Evolutionary conservation across 2,113 vertebrate genomes (phyloP).

Genomic region (Sclerurus mexicanus): DNA sequence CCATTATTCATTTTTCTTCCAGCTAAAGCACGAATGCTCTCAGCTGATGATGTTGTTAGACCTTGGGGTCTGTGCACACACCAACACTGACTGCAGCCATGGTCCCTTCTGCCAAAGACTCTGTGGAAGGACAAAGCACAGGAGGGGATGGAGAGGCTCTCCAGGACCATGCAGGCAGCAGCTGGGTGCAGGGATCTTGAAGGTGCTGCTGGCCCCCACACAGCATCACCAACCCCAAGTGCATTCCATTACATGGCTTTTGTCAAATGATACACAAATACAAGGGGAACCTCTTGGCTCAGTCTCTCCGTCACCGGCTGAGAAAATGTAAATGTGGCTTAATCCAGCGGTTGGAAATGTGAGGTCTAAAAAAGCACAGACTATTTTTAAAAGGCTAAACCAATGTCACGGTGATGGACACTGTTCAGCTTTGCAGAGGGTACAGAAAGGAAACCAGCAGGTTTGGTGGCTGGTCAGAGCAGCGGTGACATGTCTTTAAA

Average conservation of each 20-base stretch:
- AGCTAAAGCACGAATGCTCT: not conserved
- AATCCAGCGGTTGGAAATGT: rapidly evolving
- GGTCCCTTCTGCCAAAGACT: not conserved
- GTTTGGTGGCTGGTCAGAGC: not conserved
- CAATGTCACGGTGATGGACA: rapidly evolving
- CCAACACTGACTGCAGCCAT: not conserved
- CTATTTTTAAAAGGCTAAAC: not conserved
- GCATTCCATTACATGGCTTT: not conserved
- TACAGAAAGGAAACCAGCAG: not conserved
- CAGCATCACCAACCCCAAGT: not conserved
- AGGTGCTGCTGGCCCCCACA: not conserved
- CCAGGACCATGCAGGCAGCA: rapidly evolving
- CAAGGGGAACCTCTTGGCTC: not conserved
- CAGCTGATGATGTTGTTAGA: not conserved
- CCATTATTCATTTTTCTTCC: not conserved
- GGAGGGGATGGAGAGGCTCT: not conserved
- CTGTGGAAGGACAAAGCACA: not conserved
- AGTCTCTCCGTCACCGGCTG: not conserved
- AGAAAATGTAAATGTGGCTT: not conserved
- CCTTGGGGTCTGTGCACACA: rapidly evolving
- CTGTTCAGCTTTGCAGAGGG: not conserved
- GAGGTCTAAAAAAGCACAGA: not conserved
- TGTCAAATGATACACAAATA: not conserved
- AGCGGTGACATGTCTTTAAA: not conserved
- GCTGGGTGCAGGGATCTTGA: rapidly evolving